A percentile compares a stretch with the other conserved stretches of the same genome.
Evolutionary conservation across 1,140 invertebrate genomes (phyloP).

Genomic region (Drosophila ogumai): DNA sequence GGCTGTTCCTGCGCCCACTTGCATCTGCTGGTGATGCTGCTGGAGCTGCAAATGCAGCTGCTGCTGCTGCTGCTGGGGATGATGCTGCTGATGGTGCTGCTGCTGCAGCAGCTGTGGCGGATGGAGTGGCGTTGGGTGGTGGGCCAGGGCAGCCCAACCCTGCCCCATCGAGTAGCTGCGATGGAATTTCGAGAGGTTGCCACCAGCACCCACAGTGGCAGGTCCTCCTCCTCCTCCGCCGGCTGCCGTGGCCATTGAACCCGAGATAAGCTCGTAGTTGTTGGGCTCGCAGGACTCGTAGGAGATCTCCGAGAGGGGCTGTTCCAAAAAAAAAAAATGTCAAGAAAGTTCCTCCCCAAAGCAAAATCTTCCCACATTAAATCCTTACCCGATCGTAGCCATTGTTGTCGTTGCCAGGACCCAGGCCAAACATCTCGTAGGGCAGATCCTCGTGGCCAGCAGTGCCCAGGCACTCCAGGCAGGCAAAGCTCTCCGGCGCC

Average conservation of each 20-base stretch:
- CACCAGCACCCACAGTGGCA: background rate
- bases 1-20: background rate
- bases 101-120: conserved; percentile 20
- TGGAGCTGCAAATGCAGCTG: conserved; percentile 28
- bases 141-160: conserved; percentile 72
- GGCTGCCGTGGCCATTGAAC: conserved; percentile 40
- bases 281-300: conserved; percentile 81
- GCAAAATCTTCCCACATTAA: too few relatives aligned
- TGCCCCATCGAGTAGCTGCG: conserved; percentile 84
- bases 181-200: conserved; percentile 76
- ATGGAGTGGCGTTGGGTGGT: conserved; percentile 38
- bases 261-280: conserved; percentile 73
- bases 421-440: conserved; percentile 80
- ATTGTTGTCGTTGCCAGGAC: conserved; percentile 60
- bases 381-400: conserved; percentile 73
- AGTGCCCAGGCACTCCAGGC: conserved; percentile 89
- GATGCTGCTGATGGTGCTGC: conserved; percentile 24
- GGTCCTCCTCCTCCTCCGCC: conserved; percentile 9
- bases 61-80: conserved; percentile 39
- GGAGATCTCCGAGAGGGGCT: conserved; percentile 83
- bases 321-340: background rate
- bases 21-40: conserved; percentile 9
- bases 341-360: too few relatives aligned
- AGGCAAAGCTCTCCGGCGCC: conserved; percentile 91
- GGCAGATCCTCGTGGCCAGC: conserved; percentile 86